Base-by-base conservation (phyloP, 1,140 invertebrate species). In the Galleria mellonella region DNA sequence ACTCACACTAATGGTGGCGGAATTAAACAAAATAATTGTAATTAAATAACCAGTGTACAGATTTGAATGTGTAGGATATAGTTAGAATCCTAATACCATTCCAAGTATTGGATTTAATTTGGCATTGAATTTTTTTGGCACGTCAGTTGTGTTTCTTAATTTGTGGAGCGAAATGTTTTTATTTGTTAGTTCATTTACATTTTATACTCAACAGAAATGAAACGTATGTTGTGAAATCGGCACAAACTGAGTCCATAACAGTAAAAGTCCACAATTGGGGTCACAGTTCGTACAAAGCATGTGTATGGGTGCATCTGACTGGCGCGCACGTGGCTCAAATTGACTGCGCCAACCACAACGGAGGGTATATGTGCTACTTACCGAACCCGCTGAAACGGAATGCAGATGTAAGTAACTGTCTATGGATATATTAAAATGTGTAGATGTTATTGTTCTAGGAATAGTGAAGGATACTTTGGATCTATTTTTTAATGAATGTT, bases 211-310 rank as follows among this genome's bases (percentile, higher is more conserved):
- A 23, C 17, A 23, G 17, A 3, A 23, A 23, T 23, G 17, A 23
- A 23, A 23, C 17, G 6, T 23, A 23, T 23, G 17, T 23, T 2
- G 17, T 23, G 12, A 41, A 3, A 37, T 67, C 11, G 69, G 65
- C 9, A 62, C 58, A 4, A 44, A 23, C 50, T 5, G 28, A 37
- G 7, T 36, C 10, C 6, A 59, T 62, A 15, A 62, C 36, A 13
- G 43, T 70, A 0, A 10, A 12, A 0, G 49, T 70, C 0, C 29
- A 13, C 0, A 70, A 70, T 14, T 13, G 51, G 1, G 69, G 69
- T 12, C 51, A 54, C 14, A 32, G 28, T 2, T 47, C 61, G 0
- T 61, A 49, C 14, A 50, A 44, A 0, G 47, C 58, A 2, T 72
- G 69, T 35, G 55, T 54, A 0, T 33, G 46, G 12, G 33, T 73